phyloP scores from a whole-genome alignment of 2,113 vertebrate genomes.

The Vidua macroura region DNA sequence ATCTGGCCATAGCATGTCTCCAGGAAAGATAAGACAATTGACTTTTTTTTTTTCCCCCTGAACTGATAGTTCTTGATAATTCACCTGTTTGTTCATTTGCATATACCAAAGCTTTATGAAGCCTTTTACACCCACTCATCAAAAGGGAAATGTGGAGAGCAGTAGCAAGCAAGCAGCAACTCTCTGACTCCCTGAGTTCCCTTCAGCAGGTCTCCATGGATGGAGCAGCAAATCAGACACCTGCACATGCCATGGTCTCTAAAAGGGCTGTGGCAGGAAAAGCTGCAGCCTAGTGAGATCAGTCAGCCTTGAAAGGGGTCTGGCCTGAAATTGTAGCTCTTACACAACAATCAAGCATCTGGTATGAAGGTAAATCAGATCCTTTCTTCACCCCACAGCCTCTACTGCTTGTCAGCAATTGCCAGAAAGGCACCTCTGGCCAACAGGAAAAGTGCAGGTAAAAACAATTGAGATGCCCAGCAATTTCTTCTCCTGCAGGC shows the following conservation, averaged over 20 bases:
- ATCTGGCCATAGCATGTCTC: slow-evolving; percentile 4
- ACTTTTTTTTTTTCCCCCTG: background rate
- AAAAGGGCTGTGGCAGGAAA: background rate
- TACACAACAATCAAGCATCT: background rate
- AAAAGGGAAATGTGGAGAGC: background rate
- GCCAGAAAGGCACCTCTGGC: background rate
- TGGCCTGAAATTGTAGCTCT: background rate
- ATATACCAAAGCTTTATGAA: background rate
- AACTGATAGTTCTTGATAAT: background rate
- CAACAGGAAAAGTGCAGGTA: background rate
- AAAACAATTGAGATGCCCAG: background rate
- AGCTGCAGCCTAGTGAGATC: background rate
- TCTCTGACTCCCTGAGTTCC: background rate
- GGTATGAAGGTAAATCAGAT: background rate
- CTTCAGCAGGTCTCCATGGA: accelerated
- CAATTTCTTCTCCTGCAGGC: background rate
- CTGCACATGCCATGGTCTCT: background rate
- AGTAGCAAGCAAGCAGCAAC: background rate
- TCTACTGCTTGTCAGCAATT: background rate
- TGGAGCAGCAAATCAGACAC: background rate
- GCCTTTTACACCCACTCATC: background rate
- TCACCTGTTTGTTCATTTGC: slow-evolving; percentile 8
- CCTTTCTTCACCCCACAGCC: background rate
- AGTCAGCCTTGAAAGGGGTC: background rate
- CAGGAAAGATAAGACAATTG: slow-evolving; percentile 10